Evolutionary conservation across 2,888 invertebrate species (phyloP), one percentile per base, ranked within the genome.

Genomic region (Hirtodrosophila confusa): DNA sequence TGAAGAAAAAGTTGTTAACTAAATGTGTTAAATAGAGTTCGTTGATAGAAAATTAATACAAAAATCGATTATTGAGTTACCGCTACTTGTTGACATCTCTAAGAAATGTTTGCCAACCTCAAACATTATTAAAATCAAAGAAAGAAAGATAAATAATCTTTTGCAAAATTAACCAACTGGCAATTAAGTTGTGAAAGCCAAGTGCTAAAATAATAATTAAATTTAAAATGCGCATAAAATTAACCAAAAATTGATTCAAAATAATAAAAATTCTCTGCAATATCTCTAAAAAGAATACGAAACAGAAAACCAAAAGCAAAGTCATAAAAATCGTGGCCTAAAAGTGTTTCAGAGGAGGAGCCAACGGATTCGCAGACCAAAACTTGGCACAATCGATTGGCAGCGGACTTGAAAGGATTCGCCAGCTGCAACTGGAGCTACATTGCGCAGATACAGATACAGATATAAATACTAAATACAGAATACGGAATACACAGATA

Each of bases 381-480:
- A 49, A 50, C 49, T 54, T 69, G 47, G 40, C 36, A 43, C 57
- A 64, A 64, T 62, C 62, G 56, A 53, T 73, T 53, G 56, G 69
- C 33, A 54, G 47, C 55, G 41, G 41, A 85, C 73, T 74, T 65
- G 54, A 72, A 86, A 86, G 85, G 82, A 86, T 75, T 66, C 78
- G 60, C 54, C 73, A 79, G 60, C 78, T 77, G 73, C 86, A 84
- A 70, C 67, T 80, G 61, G 50, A 67, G 61, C 40, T 58, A 61
- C 58, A 47, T 71, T 44, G 48, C 57, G 43, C 53, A 50, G 27
- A 43, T 23, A 61, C 11, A 35, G 8, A 49, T 33, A 40, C 45
- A 33, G 11, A 41, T 17, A 65, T 11, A 48, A 12, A 54, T 31
- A 50, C 61, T 12, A 11, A 48, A 33, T 11, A 41, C 31, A 35